Percentiles rank a stretch among this genome's conserved stretches.
Conservation (phyloP, 1,140 invertebrate genomes). For the Wasmannia auropunctata region DNA sequence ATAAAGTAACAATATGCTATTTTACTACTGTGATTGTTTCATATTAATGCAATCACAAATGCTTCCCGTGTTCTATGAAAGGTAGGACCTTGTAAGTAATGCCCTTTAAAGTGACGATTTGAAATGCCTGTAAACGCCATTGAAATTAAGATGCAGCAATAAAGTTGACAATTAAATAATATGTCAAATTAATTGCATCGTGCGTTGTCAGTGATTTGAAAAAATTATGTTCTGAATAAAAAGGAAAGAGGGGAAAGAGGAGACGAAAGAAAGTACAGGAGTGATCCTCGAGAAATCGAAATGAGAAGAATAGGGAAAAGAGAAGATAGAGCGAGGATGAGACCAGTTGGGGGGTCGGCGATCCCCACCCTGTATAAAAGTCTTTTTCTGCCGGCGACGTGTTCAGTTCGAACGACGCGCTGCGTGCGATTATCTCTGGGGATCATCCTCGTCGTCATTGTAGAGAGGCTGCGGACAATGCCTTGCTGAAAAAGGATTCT, state of each 20-base stretch:
- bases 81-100: neutral
- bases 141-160: neutral
- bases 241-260: neutral
- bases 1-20: neutral
- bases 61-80: neutral
- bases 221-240: neutral
- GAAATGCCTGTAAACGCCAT: neutral
- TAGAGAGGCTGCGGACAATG: constrained; percentile 51
- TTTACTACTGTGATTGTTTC: neutral
- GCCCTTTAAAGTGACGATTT: neutral
- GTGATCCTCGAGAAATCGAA: neutral
- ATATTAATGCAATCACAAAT: neutral
- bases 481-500: constrained; percentile 50
- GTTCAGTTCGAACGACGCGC: constrained; percentile 70
- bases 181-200: neutral
- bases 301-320: constrained; percentile 67
- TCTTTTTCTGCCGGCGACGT: constrained; percentile 65
- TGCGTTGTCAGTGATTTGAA: neutral
- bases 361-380: constrained; percentile 74
- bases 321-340: constrained; percentile 67
- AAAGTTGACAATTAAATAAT: constrained; percentile 12
- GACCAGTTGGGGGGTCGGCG: constrained; percentile 53
- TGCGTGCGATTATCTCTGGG: constrained; percentile 55
- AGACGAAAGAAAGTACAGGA: neutral
- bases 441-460: constrained; percentile 58